These are phyloP conservation scores for Stegostoma tigrinum DNA, from an alignment of 2,113 vertebrate species.

Conservation along the genomic window DNA sequence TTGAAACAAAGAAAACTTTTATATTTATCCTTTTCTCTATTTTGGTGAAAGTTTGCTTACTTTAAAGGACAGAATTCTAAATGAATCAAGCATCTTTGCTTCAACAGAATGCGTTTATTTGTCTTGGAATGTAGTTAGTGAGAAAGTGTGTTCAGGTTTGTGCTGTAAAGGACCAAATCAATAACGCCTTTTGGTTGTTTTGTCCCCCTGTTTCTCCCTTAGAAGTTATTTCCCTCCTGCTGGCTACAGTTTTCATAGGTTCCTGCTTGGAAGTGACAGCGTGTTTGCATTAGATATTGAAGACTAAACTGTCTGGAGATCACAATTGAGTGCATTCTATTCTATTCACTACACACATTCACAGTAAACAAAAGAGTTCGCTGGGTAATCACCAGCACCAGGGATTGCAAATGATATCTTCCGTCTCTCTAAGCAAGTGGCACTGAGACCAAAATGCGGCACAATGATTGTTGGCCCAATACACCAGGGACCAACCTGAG, in stretches of 20 bases:
- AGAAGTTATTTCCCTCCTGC: neutral
- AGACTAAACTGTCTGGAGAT: neutral
- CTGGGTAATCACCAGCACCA: neutral
- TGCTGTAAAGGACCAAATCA: neutral
- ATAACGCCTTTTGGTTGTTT: neutral
- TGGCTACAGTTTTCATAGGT: neutral
- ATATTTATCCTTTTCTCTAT: neutral
- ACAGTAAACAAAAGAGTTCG: neutral
- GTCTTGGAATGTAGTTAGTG: neutral
- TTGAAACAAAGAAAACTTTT: neutral
- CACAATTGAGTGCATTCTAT: neutral
- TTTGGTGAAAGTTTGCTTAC: neutral
- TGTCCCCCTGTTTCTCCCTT: neutral
- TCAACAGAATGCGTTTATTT: neutral
- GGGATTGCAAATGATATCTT: neutral
- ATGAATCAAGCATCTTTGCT: neutral
- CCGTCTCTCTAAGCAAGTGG: neutral
- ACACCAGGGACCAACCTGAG: neutral
- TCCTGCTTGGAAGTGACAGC: neutral
- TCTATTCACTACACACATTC: neutral
- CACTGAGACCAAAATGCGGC: neutral
- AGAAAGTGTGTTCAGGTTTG: neutral
- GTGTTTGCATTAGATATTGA: neutral
- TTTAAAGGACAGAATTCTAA: neutral
- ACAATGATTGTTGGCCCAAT: neutral